Percentiles rank a stretch among this genome's conserved stretches.
phyloP scores from a whole-genome alignment of 1,140 invertebrate species.

The Anthonomus grandis region DNA sequence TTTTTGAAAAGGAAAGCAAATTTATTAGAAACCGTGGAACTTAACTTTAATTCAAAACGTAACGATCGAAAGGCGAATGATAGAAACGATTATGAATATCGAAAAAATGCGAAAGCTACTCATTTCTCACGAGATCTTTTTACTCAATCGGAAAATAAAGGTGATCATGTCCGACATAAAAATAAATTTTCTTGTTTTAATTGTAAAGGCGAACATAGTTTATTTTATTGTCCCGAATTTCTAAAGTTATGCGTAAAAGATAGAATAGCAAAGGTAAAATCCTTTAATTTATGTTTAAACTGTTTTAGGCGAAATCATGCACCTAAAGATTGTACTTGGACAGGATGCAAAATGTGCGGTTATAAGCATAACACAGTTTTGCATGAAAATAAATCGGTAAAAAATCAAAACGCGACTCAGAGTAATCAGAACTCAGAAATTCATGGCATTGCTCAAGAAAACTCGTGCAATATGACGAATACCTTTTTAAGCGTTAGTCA shows the following conservation, averaged over 20 bases:
- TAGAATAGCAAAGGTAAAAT: slow-evolving; percentile 14
- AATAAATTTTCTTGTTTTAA: neutral
- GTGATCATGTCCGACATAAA: neutral
- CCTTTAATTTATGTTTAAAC: slow-evolving; percentile 15
- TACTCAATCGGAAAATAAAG: neutral
- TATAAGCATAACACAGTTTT: slow-evolving; percentile 22
- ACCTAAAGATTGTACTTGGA: slow-evolving; percentile 16
- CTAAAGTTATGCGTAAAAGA: slow-evolving; percentile 11
- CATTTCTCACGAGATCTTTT: too few species aligned
- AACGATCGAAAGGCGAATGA: neutral
- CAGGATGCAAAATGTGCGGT: slow-evolving; percentile 16
- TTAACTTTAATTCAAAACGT: neutral
- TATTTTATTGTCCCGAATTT: too few species aligned
- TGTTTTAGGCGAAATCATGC: too few species aligned
- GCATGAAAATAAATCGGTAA: too few species aligned
- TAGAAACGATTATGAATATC: neutral
- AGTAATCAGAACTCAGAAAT: too few species aligned
- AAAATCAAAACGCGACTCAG: too few species aligned
- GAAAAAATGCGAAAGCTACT: neutral
- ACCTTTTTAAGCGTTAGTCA: too few species aligned
- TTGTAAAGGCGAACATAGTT: neutral
- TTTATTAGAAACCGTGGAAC: slow-evolving; percentile 4
- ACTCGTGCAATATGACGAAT: too few species aligned
- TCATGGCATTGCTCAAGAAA: too few species aligned
- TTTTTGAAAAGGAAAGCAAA: slow-evolving; percentile 4